phyloP scores from a whole-genome alignment of 2,888 invertebrate genomes.

The Acanthosepion pharaonis region DNA sequence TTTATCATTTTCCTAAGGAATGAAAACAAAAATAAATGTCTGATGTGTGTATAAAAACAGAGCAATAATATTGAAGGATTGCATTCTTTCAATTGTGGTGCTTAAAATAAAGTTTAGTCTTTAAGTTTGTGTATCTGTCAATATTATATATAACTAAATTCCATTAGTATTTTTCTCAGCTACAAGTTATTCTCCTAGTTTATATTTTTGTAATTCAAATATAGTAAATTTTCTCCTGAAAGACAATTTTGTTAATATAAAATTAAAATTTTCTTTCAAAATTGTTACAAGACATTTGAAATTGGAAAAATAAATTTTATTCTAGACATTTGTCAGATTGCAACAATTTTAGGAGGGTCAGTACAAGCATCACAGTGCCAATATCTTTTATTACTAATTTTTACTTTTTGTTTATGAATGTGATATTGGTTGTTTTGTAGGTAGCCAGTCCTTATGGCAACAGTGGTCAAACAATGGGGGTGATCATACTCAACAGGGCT shows the following conservation, averaged over 20 bases:
- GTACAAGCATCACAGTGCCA: background rate
- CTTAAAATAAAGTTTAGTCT: too few relatives aligned
- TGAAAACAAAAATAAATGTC: too few relatives aligned
- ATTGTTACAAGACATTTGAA: background rate
- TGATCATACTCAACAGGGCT: conserved; percentile 85
- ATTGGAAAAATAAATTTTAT: background rate
- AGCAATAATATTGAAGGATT: too few relatives aligned
- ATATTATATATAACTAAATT: too few relatives aligned
- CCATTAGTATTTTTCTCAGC: too few relatives aligned
- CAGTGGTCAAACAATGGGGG: conserved; percentile 80
- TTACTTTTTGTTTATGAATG: conserved; percentile 36
- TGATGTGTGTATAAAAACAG: too few relatives aligned
- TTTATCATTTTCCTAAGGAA: too few relatives aligned
- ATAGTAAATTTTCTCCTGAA: too few relatives aligned
- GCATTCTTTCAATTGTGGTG: too few relatives aligned
- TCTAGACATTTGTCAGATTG: background rate
- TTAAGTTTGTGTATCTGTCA: too few relatives aligned
- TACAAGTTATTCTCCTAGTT: too few relatives aligned
- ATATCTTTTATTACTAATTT: background rate
- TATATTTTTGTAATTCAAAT: too few relatives aligned
- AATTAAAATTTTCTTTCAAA: background rate
- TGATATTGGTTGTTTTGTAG: background rate
- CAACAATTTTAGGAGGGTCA: background rate
- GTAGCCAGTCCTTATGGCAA: conserved; percentile 36
- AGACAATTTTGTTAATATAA: background rate